These are phyloP conservation scores for Aurelia sp. DNA, from an alignment of 30 jellyfish, hydroid and myxozoan genomes.

Conservation along the genomic window DNA sequence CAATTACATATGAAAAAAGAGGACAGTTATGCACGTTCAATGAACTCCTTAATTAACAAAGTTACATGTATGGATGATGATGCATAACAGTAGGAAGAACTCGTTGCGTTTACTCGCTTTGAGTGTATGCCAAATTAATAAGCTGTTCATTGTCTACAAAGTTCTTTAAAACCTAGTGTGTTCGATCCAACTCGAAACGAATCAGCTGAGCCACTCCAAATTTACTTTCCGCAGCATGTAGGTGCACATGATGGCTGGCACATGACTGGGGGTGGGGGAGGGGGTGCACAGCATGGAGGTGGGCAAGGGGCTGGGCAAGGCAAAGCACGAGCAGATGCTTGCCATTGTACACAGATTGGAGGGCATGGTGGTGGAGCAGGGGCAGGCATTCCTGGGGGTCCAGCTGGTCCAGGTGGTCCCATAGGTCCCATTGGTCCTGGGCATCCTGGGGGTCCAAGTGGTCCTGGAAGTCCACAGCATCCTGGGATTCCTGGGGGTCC, in stretches of 20 bases:
- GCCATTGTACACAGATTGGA: slow-evolving; percentile 91
- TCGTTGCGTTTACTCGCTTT: too few relatives aligned
- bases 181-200: too few relatives aligned
- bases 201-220: background rate
- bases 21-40: too few relatives aligned
- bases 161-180: too few relatives aligned
- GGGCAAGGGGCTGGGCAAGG: slow-evolving; percentile 86
- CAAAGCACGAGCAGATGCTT: slow-evolving; percentile 60
- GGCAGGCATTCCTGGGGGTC: slow-evolving; percentile 99
- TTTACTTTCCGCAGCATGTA: slow-evolving; percentile 66
- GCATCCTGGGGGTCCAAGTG: slow-evolving; percentile 97
- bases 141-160: too few relatives aligned
- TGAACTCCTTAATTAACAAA: too few relatives aligned
- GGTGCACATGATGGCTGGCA: slow-evolving; percentile 82
- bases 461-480: slow-evolving; percentile 96
- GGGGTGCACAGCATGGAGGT: slow-evolving; percentile 76
- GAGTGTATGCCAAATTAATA: too few relatives aligned
- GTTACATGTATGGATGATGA: too few relatives aligned
- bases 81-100: too few relatives aligned
- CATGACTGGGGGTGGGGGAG: slow-evolving; percentile 79
- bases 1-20: too few relatives aligned
- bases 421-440: slow-evolving; percentile 83
- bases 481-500: slow-evolving; percentile 99
- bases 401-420: slow-evolving; percentile 95
- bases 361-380: slow-evolving; percentile 98